These are phyloP conservation scores for Centruroides sculpturatus DNA, from an alignment of 1,140 invertebrate genomes.

Conservation along the genomic window DNA sequence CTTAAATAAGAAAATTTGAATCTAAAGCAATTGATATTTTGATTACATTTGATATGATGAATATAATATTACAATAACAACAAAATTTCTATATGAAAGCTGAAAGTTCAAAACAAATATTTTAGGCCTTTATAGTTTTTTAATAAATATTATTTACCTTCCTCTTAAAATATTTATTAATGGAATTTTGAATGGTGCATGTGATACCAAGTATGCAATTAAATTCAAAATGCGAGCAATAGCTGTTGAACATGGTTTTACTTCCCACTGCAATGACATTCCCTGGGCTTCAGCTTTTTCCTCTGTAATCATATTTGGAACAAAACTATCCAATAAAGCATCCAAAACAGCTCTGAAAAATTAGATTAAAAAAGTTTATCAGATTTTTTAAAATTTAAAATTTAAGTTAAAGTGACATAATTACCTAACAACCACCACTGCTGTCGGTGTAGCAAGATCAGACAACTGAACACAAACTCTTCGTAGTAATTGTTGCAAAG, in stretches of 20 bases:
- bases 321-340: conserved; percentile 36
- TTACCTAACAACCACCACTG: conserved; percentile 54
- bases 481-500: conserved; percentile 59
- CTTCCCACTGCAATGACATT: too few species aligned
- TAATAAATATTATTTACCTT: conserved; percentile 20
- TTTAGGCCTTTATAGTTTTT: too few species aligned
- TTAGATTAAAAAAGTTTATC: not conserved
- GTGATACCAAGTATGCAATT: conserved; percentile 53
- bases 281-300: too few species aligned
- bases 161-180: conserved; percentile 25
- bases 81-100: too few species aligned
- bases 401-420: not conserved
- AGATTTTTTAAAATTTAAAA: not conserved
- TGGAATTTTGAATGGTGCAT: conserved; percentile 31
- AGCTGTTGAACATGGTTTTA: conserved; percentile 21
- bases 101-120: too few species aligned
- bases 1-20: too few species aligned
- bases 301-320: conserved; percentile 14
- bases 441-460: conserved; percentile 75
- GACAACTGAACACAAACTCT: conserved; percentile 77
- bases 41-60: too few species aligned
- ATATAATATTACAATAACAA: too few species aligned
- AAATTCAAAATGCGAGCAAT: conserved; percentile 57
- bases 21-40: too few species aligned
- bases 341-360: conserved; percentile 49